A percentile compares a stretch with the other conserved stretches of the same genome.
These are phyloP conservation scores for Mactromeris polynyma DNA, from an alignment of 2,888 invertebrate genomes.

Conservation along the genomic window DNA sequence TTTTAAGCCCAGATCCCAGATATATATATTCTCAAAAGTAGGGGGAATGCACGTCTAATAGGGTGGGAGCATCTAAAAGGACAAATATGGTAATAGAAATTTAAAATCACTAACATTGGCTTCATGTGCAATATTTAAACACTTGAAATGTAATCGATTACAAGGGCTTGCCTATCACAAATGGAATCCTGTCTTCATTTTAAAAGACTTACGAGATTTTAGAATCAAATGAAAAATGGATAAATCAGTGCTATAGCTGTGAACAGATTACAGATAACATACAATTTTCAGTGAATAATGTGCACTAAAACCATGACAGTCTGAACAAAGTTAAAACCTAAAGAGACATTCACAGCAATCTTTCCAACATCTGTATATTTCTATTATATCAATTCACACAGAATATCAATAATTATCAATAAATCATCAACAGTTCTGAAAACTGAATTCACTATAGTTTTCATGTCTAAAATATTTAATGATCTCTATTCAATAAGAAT, in stretches of 20 bases:
- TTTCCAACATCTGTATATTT: too few species aligned
- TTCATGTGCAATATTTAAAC: background rate
- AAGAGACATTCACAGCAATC: background rate
- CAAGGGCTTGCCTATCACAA: background rate
- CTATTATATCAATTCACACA: background rate
- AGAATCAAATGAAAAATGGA: background rate
- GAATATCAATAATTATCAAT: background rate
- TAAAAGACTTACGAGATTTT: background rate
- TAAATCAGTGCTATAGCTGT: background rate
- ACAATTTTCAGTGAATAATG: background rate
- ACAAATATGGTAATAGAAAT: too few species aligned
- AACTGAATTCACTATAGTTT: too few species aligned
- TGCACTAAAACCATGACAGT: background rate
- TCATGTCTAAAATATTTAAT: too few species aligned
- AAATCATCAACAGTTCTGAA: too few species aligned
- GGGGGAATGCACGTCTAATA: too few species aligned
- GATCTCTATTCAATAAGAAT: too few species aligned
- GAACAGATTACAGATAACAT: background rate
- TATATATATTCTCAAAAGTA: too few species aligned
- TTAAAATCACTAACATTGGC: background rate
- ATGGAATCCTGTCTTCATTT: background rate
- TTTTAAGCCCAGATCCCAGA: too few species aligned
- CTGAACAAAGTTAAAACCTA: background rate
- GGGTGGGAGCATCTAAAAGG: too few species aligned
- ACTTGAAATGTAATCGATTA: conserved; percentile 3